Base-by-base conservation (phyloP, 2,888 invertebrate species). In the Hyppa rectilinea region DNA sequence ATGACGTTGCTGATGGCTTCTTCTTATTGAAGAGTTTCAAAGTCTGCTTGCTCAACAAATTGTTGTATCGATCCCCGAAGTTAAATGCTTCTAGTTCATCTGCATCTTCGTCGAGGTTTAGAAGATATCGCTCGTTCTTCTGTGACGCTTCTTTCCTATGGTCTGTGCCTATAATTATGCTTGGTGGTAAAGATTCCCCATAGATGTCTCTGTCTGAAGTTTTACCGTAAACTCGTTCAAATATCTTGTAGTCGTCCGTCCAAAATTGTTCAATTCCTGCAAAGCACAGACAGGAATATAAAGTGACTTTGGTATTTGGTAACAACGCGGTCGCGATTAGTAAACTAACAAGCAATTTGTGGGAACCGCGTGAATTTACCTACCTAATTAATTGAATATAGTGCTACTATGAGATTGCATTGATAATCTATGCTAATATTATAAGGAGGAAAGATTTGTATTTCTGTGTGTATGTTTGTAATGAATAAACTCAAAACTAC, bases 161-260 rank as follows among this genome's bases (percentile, higher is more conserved):
- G 4, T 88, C 88, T 14, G 20, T 70, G 26, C 72, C 72, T n/a
- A 76, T 40, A 26, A 31, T 87, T 7, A 90, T 72, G 59, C 80
- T 82, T 0, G 93, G 87, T 7, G 94, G 94, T 29, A 95, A 74
- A 0, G 88, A 87, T 0, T 83, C 89, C 6, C 94, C 93, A 49
- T 92, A 96, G 0, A 95, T 87, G 0, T 95, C 91, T 69, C 88
- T 93, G 78, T 96, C 95, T 0, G 95, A 95, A 3, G 95, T 95
- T 82, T 90, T 94, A 0, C 94, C 95, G 77, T 95, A 96, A 6
- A 95, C 86, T 80, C 95, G 92, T 53, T 94, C 93, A 76, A 95
- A 94, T 2, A 92, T 87, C 78, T 94, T 96, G 84, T 91, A 93
- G 78, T 95, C 94, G 47, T 95, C 95, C 2, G 92, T 91, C 95